Base-by-base conservation (phyloP, 2,113 vertebrate species). In the Cyphotilapia sp. region DNA sequence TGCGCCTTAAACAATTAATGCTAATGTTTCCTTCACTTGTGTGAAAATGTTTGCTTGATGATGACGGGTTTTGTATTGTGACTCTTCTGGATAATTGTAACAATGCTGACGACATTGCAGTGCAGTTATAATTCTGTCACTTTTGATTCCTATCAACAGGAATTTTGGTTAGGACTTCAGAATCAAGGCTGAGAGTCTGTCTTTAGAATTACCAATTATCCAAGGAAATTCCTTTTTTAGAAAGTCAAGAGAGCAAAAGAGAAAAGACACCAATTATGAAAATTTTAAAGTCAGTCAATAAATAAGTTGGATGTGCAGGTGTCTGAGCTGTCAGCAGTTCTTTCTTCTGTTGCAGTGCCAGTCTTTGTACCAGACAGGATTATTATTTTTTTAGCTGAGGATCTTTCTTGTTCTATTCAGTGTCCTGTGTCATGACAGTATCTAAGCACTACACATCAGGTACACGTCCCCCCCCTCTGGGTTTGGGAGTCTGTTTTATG, bases 401-500 rank as follows among this genome's bases (percentile, higher is more conserved):
- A 1, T n/a, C 4, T 66, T 16, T 33, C 61, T 71, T 29, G 40
- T 80, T 80, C 56, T 27, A 11, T 42, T 38, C 35, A 31, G 19
- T 45, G 31, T 87, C 16, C 53, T 47, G 9, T 42, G 35, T 56
- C 31, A n/a, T 89, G 82, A 89, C 80, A 82, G 82, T n/a, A 84
- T 89, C 82, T 84, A 83, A 92, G 86, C 80, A 16, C 71, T 22
- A 7, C 76, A 74, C 57, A 80, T 83, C 88, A 87, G 85, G 59
- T 86, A 24, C 82, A 47, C 66, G 17, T 54, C 61, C 74, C 42
- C 49, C 56, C 85, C 88, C 88, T n/a, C 45, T n/a, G 83, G 83
- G 83, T 89, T 85, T 61, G 74, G 85, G 80, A 83, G 82, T 89
- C 31, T 92, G 9, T 85, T 92, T 93, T 90, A 92, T 87, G 89